Percentiles rank a stretch among this genome's conserved stretches.
Conservation (phyloP, 1,140 invertebrate species). For the Bombus sylvicola region DNA sequence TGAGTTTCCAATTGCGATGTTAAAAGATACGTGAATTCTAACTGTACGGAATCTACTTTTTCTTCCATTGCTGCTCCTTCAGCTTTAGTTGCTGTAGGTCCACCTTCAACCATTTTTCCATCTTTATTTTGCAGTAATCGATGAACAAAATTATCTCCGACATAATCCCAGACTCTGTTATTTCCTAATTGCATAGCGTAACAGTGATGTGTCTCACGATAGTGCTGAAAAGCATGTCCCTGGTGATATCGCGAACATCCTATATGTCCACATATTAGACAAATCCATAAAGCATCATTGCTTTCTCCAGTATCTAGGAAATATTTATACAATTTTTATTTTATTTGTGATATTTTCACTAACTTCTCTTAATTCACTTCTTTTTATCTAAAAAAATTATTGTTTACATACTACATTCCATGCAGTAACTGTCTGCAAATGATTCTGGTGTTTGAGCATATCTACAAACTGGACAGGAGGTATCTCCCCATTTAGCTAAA, state of each 20-base stretch:
- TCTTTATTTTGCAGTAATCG: constrained; percentile 98
- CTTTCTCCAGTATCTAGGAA: constrained; percentile 80
- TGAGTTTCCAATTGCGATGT: constrained; percentile 98
- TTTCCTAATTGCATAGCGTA: constrained; percentile 98
- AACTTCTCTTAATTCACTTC: not conserved
- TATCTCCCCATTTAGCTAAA: constrained; percentile 98
- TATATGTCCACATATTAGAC: constrained; percentile 98
- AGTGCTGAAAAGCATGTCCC: constrained; percentile 92
- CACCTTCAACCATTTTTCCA: constrained; percentile 94
- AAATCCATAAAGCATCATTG: constrained; percentile 97
- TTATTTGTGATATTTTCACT: constrained; percentile 21
- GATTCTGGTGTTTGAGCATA: constrained; percentile 97
- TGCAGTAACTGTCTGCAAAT: constrained; percentile 91
- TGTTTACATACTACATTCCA: constrained; percentile 87
- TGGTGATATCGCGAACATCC: constrained; percentile 92
- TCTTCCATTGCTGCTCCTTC: constrained; percentile 86
- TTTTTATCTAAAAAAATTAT: not conserved
- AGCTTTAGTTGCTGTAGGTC: constrained; percentile 80
- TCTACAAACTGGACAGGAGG: constrained; percentile 89
- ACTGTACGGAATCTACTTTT: constrained; percentile 95
- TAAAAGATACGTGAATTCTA: constrained; percentile 98
- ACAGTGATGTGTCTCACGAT: constrained; percentile 96
- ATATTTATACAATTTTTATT: constrained; percentile 3
- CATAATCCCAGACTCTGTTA: constrained; percentile 99
- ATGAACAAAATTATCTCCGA: constrained; percentile 98